Conservation (phyloP, 2,113 vertebrate species). For the Dasyurus viverrinus region DNA sequence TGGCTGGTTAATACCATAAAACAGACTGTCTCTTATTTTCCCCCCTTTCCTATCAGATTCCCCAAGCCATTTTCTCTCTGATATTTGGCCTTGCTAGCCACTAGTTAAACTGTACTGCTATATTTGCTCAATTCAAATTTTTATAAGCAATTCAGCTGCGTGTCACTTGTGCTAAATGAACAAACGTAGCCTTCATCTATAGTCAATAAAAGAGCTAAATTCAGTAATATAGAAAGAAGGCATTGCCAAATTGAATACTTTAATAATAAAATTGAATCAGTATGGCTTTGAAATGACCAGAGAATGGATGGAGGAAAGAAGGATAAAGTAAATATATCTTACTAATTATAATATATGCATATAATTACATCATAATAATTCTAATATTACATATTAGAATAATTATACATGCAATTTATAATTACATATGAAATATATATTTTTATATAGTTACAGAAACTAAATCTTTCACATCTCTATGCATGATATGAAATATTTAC, state of each 20-base stretch:
- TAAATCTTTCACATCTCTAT: not conserved
- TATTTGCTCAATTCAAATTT: constrained; percentile 70
- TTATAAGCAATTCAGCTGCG: constrained; percentile 66
- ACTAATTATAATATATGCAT: not conserved
- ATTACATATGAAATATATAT: not conserved
- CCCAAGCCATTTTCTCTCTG: constrained; percentile 52
- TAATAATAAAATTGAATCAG: constrained; percentile 30
- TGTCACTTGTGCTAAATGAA: constrained; percentile 40
- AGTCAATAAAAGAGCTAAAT: constrained; percentile 40
- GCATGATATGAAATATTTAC: not conserved
- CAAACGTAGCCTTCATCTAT: constrained; percentile 27
- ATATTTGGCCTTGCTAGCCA: constrained; percentile 65
- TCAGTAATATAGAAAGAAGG: constrained; percentile 40
- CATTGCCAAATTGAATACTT: constrained; percentile 48
- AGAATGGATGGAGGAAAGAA: constrained; percentile 35
- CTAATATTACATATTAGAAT: not conserved
- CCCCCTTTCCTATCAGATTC: constrained; percentile 62
- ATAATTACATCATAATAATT: not conserved
- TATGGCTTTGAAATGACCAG: constrained; percentile 42
- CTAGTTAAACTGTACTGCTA: constrained; percentile 72
- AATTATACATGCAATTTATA: not conserved
- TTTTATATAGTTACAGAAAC: not conserved
- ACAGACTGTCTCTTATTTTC: constrained; percentile 52
- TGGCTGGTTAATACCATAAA: constrained; percentile 69
- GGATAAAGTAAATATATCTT: constrained; percentile 1